phyloP scores from a whole-genome alignment of 2,113 vertebrate species.

The Mus musculus region GRCm39 chr1:56300501-56301000 shows the following conservation, averaged over 20 bases:
- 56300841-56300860: not conserved
- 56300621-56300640: not conserved
- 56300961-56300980: not conserved
- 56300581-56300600: not conserved
- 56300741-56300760: not conserved
- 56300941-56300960: not conserved
- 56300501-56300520: too few relatives aligned
- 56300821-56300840: not conserved
- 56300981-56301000: not conserved
- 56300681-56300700: not conserved
- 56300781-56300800: not conserved
- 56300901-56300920: not conserved
- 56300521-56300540: not conserved
- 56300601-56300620: not conserved
- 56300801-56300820: not conserved
- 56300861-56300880: not conserved
- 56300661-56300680: not conserved
- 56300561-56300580: not conserved
- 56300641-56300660: not conserved
- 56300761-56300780: too few relatives aligned
- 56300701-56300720: not conserved
- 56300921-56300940: not conserved
- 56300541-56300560: not conserved
- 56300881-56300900: not conserved
- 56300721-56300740: too few relatives aligned